A percentile compares a stretch with the other conserved stretches of the same genome.
These are phyloP conservation scores for Melanostigma gelatinosum DNA, from an alignment of 2,113 vertebrate genomes.

Conservation along the genomic window DNA sequence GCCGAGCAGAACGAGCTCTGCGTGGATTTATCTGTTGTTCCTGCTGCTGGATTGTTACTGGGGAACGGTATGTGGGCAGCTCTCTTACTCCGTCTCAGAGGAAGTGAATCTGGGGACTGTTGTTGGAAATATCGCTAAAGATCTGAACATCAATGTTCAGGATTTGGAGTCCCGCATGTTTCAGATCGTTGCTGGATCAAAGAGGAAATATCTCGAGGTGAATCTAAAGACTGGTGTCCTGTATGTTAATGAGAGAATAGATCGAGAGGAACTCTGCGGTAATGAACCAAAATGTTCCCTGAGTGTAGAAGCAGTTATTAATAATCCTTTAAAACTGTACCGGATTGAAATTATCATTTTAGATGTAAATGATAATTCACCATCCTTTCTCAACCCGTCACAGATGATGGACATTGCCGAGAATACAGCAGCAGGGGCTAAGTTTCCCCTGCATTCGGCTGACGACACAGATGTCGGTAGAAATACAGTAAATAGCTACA, in stretches of 20 bases:
- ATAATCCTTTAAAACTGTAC: constrained; percentile 70
- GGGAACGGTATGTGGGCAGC: constrained; percentile 64
- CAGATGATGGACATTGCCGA: constrained; percentile 43
- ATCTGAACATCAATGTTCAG: constrained; percentile 63
- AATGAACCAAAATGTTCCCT: constrained; percentile 2
- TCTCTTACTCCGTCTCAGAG: constrained; percentile 76
- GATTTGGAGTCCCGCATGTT: constrained; percentile 73
- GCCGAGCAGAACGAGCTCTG: constrained; percentile 20
- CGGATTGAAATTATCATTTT: constrained; percentile 68
- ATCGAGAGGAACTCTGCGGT: constrained; percentile 36
- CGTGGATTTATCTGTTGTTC: constrained; percentile 49
- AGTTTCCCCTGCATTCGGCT: constrained; percentile 60
- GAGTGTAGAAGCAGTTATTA: constrained; percentile 56
- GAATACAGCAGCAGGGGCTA: constrained; percentile 35
- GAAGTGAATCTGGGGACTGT: constrained; percentile 72
- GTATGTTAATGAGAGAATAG: constrained; percentile 67
- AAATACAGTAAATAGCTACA: constrained; percentile 64
- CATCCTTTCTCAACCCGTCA: constrained; percentile 45
- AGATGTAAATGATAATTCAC: constrained; percentile 76
- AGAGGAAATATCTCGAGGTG: constrained; percentile 73
- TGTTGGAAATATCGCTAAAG: constrained; percentile 76
- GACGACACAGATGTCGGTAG: constrained; percentile 75
- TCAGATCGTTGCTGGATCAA: constrained; percentile 68
- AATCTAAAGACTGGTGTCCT: constrained; percentile 75
- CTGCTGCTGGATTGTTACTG: constrained; percentile 61